Conservation (phyloP, 1,140 invertebrate genomes). For the Hestina assimilis region DNA sequence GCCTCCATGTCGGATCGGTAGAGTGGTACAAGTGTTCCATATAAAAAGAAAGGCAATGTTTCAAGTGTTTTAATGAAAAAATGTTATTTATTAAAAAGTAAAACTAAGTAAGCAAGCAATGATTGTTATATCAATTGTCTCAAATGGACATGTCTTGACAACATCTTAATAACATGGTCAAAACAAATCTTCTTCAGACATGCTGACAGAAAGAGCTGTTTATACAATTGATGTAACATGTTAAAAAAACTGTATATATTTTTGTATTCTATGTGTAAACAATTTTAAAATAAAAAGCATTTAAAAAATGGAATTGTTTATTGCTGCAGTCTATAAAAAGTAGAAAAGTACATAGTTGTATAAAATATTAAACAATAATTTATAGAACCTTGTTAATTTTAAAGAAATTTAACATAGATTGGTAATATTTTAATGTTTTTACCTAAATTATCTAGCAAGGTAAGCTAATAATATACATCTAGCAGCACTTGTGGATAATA, state of each 20-base stretch:
- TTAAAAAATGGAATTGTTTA: background rate
- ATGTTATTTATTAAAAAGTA: constrained; percentile 11
- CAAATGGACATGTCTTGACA: background rate
- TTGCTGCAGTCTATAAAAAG: constrained; percentile 9
- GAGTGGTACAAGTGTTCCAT: constrained; percentile 1
- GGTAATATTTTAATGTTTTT: too few species aligned
- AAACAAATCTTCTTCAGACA: too few species aligned
- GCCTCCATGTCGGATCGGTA: constrained; percentile 53
- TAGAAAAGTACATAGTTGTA: constrained; percentile 6
- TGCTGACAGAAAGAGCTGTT: too few species aligned
- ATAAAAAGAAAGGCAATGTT: background rate
- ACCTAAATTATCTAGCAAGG: too few species aligned
- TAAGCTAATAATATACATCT: too few species aligned
- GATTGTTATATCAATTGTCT: background rate
- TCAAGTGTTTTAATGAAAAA: background rate
- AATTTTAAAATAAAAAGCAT: constrained; percentile 9
- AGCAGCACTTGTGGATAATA: too few species aligned
- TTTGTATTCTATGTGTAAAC: constrained; percentile 17
- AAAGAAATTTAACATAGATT: too few species aligned
- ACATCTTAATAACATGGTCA: too few species aligned
- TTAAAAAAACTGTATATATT: constrained; percentile 17
- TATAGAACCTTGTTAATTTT: background rate
- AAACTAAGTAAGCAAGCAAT: background rate
- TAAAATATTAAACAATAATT: background rate
- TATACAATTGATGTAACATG: constrained; percentile 4